Percentiles rank a stretch among this genome's conserved stretches.
phyloP scores from a whole-genome alignment of 2,113 vertebrate species.

The Ammospiza nelsoni region DNA sequence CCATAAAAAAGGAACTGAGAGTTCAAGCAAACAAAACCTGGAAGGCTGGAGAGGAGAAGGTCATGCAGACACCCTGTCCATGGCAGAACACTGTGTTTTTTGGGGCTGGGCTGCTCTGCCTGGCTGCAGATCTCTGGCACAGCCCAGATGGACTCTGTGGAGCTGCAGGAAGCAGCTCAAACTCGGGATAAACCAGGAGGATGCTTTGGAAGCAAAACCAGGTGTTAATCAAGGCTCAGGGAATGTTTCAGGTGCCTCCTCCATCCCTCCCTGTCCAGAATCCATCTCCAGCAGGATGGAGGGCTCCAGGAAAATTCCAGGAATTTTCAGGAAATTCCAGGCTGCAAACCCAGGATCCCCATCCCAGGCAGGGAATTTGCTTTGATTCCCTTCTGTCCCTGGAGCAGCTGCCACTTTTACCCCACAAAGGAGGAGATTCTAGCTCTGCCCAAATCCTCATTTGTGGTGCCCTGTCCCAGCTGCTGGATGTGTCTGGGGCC shows the following conservation, averaged over 20 bases:
- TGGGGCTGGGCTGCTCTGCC: conserved; percentile 47
- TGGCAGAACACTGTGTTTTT: conserved; percentile 42
- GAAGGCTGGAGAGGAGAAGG: conserved; percentile 7
- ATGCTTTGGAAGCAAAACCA: neutral
- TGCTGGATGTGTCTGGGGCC: neutral
- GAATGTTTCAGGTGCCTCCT: neutral
- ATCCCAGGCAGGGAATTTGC: neutral
- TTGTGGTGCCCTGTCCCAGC: accelerated
- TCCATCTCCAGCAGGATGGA: neutral
- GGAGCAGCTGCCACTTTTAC: neutral
- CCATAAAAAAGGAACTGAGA: neutral
- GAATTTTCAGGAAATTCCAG: neutral
- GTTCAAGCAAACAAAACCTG: conserved; percentile 40
- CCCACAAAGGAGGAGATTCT: neutral
- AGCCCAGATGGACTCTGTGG: neutral
- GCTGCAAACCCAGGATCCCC: neutral
- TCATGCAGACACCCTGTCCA: neutral
- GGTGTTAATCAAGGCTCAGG: neutral
- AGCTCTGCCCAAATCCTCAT: neutral
- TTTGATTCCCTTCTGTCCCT: neutral
- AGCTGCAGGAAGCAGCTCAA: neutral
- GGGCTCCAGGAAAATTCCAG: neutral
- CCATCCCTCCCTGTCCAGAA: neutral
- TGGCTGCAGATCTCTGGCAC: conserved; percentile 46
- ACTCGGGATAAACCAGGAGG: neutral